Conservation (phyloP, 1,140 invertebrate genomes). For the Vanessa tameamea region DNA sequence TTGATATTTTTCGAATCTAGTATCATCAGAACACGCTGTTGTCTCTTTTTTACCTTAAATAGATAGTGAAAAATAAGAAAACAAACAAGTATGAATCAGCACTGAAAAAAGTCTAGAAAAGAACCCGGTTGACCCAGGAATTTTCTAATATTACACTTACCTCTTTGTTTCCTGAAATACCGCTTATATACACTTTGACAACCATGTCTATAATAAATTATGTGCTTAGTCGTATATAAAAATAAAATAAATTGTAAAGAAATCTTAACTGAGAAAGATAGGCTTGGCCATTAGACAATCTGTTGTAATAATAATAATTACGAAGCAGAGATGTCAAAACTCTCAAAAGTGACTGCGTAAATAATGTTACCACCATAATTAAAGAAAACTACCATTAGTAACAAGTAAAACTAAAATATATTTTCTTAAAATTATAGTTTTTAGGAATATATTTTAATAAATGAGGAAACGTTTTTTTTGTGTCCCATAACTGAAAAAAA, state of each 20-base stretch:
- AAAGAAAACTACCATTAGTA: conserved; percentile 19
- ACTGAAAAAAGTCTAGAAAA: conserved; percentile 56
- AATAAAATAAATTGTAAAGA: conserved; percentile 42
- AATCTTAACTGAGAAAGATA: conserved; percentile 69
- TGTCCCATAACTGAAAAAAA: no score
- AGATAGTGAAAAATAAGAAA: conserved; percentile 66
- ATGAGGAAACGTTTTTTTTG: no score
- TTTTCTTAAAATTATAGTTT: no score
- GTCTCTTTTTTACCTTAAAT: conserved; percentile 94
- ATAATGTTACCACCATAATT: conserved; percentile 14
- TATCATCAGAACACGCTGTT: conserved; percentile 95
- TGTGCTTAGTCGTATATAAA: conserved; percentile 25
- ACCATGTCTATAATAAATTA: conserved; percentile 83
- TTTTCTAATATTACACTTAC: conserved; percentile 81
- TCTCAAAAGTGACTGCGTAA: conserved; percentile 17
- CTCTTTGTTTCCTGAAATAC: conserved; percentile 95
- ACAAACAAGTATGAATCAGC: conserved; percentile 66
- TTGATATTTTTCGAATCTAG: conserved; percentile 93
- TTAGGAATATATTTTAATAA: no score
- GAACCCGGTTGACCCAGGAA: conserved; percentile 61
- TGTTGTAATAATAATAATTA: conserved; percentile 69
- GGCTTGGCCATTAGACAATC: conserved; percentile 77
- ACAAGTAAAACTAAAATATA: not conserved
- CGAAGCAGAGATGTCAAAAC: conserved; percentile 24
- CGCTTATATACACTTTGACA: conserved; percentile 93